These are phyloP conservation scores for Pocillopora damicornis DNA, from an alignment of 64 coral and sea anemone genomes.

Conservation along the genomic window DNA sequence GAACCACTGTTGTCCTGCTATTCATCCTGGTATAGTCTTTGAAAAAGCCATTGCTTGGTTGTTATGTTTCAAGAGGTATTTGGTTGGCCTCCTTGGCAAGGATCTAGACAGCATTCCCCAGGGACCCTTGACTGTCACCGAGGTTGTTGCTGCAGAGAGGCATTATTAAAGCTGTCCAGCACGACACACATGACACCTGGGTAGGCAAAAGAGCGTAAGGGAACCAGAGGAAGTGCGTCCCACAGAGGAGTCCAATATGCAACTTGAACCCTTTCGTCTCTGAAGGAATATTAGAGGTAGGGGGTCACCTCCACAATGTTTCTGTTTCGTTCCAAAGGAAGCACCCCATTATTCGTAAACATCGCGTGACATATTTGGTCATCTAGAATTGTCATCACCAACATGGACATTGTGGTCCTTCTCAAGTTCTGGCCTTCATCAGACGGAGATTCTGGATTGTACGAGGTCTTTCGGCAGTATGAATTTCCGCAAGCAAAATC, in stretches of 20 bases:
- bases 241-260: not conserved
- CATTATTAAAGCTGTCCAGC: slow-evolving; percentile 21
- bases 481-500: slow-evolving; percentile 6
- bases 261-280: slow-evolving; percentile 35
- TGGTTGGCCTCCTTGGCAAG: not conserved
- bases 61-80: slow-evolving; percentile 13
- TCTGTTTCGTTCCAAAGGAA: too few species aligned
- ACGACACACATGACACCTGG: not conserved
- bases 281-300: slow-evolving; percentile 39
- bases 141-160: not conserved
- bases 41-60: slow-evolving; percentile 20
- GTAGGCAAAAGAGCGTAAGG: not conserved
- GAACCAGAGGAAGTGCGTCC: not conserved
- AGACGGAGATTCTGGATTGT: too few species aligned
- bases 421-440: too few species aligned
- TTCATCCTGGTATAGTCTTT: not conserved
- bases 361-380: slow-evolving; percentile 30
- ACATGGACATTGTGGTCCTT: slow-evolving; percentile 11
- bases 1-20: not conserved
- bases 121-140: not conserved
- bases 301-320: not conserved
- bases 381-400: slow-evolving; percentile 40
- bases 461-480: too few species aligned
- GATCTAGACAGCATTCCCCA: not conserved
- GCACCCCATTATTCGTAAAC: too few species aligned